Evolutionary conservation across 2,888 invertebrate species (phyloP), one percentile per base, ranked within the genome.

Genomic region (Cynaeus angustus): DNA sequence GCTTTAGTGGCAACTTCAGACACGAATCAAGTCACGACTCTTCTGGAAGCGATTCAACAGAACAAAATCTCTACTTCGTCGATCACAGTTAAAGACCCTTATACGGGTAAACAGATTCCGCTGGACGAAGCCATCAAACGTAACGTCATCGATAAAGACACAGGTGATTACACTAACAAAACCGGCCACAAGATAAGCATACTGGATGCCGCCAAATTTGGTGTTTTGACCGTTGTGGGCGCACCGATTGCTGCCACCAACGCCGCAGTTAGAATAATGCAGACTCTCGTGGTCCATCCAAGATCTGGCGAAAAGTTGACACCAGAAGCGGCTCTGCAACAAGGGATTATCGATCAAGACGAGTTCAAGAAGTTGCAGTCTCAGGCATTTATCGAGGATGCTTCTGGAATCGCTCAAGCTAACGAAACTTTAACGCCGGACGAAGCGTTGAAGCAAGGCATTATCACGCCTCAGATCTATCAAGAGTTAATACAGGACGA

Each of bases 251-350:
- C 92, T 3, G 92, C 91, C 3, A 90, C 91, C 0, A 90, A 91
- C 66, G 90, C 91, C n/a, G n/a, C n/a, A n/a, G n/a, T n/a, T n/a
- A n/a, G n/a, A 74, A 88, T 91, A 0, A 88, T 92, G 3, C 85
- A 83, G 70, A 69, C 80, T 0, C 90, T 92, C 87, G 89, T 93
- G 9, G 86, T 89, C 64, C 95, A 97, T 84, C 95, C 96, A 0
- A 89, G 89, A 76, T 93, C 94, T 0, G 95, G 94, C 1, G 91
- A 94, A 81, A 90, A 91, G 80, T 87, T 95, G 74, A 93, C 94
- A 0, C 89, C 94, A 76, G 92, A 94, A 83, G 91, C 93, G 58
- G 96, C 96, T 1, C 89, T 94, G 74, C 90, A 92, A 81, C 88
- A 91, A 70, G 95, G 94, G 5, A 84, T 92, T 68, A 91, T 96